Evolutionary conservation across 2,888 invertebrate genomes (phyloP).

Genomic region (Alsophila aescularia): DNA sequence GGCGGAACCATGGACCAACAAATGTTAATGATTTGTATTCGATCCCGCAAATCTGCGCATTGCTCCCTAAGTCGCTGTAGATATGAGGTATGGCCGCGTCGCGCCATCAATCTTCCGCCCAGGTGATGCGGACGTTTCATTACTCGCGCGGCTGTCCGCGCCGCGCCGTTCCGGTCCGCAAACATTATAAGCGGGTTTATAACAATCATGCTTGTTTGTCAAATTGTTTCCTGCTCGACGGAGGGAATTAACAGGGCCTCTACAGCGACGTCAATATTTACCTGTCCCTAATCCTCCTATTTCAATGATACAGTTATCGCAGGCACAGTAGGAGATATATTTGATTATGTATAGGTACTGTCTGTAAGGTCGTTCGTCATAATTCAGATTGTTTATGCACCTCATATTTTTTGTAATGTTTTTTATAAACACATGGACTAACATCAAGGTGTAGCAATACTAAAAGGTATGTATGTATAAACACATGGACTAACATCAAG

Average conservation of each 20-base stretch:
- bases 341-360: no score
- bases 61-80: constrained; percentile 1
- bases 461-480: no score
- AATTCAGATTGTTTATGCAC: no score
- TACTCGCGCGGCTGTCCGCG: constrained; percentile 3
- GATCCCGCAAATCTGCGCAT: constrained; percentile 7
- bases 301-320: no score
- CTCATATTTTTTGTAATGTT: no score
- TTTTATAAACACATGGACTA: no score
- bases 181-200: constrained; percentile 1
- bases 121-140: constrained; percentile 15
- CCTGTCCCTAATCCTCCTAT: not conserved
- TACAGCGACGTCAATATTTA: not conserved
- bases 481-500: no score
- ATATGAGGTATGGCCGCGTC: constrained; percentile 3
- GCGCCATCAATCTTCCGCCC: constrained; percentile 9
- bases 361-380: no score
- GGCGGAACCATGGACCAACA: constrained; percentile 33
- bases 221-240: not conserved
- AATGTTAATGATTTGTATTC: constrained; percentile 32
- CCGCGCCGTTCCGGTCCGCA: constrained; percentile 3
- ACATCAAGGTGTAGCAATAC: no score
- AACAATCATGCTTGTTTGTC: constrained; percentile 5
- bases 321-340: no score
- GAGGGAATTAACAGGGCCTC: not conserved